These are phyloP conservation scores for Baronia brevicornis DNA, from an alignment of 2,888 invertebrate species.

Conservation along the genomic window DNA sequence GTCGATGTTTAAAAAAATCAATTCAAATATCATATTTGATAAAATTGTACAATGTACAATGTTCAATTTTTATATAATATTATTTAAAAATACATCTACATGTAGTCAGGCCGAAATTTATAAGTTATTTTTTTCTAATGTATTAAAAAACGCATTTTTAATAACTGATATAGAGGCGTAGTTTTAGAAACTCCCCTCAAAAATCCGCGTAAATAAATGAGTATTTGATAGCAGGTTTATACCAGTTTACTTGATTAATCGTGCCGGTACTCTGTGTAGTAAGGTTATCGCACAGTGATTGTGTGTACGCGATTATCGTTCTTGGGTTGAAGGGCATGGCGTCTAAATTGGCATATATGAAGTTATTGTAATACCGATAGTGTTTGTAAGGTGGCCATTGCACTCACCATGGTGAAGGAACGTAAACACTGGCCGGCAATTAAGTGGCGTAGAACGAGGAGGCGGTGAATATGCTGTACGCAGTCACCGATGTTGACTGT, in stretches of 20 bases:
- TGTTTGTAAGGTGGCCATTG: slow-evolving; percentile 21
- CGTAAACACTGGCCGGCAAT: slow-evolving; percentile 47
- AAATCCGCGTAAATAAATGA: slow-evolving; percentile 10
- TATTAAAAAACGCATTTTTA: too few species aligned
- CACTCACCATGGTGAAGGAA: slow-evolving; percentile 67
- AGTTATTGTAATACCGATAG: slow-evolving; percentile 10
- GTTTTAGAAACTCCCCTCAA: slow-evolving; percentile 9
- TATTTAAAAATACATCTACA: too few species aligned
- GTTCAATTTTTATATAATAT: too few species aligned
- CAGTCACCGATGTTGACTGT: too few species aligned
- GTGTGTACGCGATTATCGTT: slow-evolving; percentile 1
- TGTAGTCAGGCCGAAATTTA: too few species aligned
- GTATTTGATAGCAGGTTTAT: slow-evolving; percentile 9
- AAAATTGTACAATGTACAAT: too few species aligned
- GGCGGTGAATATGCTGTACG: slow-evolving; percentile 16
- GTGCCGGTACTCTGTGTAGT: background rate
- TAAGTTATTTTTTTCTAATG: too few species aligned
- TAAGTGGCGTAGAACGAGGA: slow-evolving; percentile 17
- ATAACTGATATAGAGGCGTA: too few species aligned
- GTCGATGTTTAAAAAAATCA: too few species aligned
- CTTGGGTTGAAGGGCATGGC: slow-evolving; percentile 3
- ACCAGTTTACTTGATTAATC: slow-evolving; percentile 14
- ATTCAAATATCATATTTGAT: too few species aligned
- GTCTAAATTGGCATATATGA: slow-evolving; percentile 9
- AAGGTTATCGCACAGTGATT: background rate